Conservation (phyloP, 2,888 invertebrate species). For the Megamerina dolium region DNA sequence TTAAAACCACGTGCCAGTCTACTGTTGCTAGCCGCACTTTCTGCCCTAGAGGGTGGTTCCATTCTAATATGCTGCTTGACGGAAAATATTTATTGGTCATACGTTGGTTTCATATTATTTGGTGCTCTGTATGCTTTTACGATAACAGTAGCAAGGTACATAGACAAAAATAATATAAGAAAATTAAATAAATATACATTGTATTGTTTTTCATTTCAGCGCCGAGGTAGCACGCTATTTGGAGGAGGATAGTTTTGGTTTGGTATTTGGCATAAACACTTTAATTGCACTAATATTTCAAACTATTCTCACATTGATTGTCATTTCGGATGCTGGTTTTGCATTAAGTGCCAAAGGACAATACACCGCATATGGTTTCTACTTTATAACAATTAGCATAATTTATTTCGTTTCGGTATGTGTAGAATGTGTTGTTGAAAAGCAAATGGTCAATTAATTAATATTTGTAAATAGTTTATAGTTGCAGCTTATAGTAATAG, state of each 20-base stretch:
- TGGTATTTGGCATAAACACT: conserved; percentile 87
- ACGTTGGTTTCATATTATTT: conserved; percentile 68
- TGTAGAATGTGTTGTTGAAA: conserved; percentile 32
- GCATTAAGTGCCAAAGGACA: conserved; percentile 35
- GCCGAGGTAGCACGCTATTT: conserved; percentile 80
- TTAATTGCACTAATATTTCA: conserved; percentile 73
- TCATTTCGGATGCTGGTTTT: conserved; percentile 40
- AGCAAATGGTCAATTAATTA: too few relatives aligned
- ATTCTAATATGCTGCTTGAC: conserved; percentile 56
- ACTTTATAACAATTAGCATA: conserved; percentile 39
- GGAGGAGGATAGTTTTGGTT: conserved; percentile 76
- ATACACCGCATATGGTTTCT: conserved; percentile 43
- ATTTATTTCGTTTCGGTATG: conserved; percentile 37
- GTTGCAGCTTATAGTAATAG: too few relatives aligned
- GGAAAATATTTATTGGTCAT: conserved; percentile 62
- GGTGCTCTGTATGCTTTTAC: conserved; percentile 71
- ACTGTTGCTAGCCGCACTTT: conserved; percentile 49
- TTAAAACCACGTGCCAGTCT: conserved; percentile 47
- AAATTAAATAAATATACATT: not conserved
- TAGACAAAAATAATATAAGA: too few relatives aligned
- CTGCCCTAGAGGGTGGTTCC: conserved; percentile 54
- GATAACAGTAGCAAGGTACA: conserved; percentile 43
- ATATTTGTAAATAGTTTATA: too few relatives aligned
- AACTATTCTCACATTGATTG: conserved; percentile 62
- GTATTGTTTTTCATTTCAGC: conserved; percentile 50